These are phyloP conservation scores for Pseudococcus jackbeardsleyi DNA, from an alignment of 2,888 invertebrate genomes.

Conservation along the genomic window DNA sequence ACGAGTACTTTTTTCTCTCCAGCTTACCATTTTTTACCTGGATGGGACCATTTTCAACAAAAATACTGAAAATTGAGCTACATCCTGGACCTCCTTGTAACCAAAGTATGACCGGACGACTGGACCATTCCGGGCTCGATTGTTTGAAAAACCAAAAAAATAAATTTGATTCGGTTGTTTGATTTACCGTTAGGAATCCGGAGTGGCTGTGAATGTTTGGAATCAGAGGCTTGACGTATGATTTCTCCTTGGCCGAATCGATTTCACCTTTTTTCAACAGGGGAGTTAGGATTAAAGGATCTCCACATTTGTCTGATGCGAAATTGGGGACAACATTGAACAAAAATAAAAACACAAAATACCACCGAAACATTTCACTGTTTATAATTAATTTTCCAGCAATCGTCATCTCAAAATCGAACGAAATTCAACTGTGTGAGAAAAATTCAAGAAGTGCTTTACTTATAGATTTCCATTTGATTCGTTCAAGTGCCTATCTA, in stretches of 20 bases:
- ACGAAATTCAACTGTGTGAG: too few relatives aligned
- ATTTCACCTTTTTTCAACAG: slow-evolving; percentile 30
- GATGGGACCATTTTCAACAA: slow-evolving; percentile 72
- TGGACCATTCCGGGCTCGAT: slow-evolving; percentile 68
- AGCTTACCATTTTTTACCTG: slow-evolving; percentile 69
- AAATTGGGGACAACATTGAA: not conserved
- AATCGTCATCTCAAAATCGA: too few relatives aligned
- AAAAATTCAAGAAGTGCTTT: too few relatives aligned
- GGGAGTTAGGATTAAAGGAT: slow-evolving; percentile 54
- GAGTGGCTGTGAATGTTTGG: slow-evolving; percentile 74
- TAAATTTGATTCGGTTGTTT: slow-evolving; percentile 71
- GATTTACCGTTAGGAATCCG: slow-evolving; percentile 77
- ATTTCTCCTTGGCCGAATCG: not conserved
- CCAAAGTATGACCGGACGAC: slow-evolving; percentile 72
- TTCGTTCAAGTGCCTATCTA: too few relatives aligned
- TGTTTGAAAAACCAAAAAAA: slow-evolving; percentile 74
- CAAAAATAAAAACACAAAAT: not conserved
- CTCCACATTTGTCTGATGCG: not conserved
- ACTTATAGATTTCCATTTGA: too few relatives aligned
- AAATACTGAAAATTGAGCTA: slow-evolving; percentile 67
- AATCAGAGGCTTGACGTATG: not conserved
- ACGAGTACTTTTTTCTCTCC: slow-evolving; percentile 79
- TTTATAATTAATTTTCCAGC: too few relatives aligned
- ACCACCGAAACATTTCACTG: not conserved
- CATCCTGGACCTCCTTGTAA: slow-evolving; percentile 68